Evolutionary conservation across 2,797 vertebrate genomes (phyloP), one percentile per base, ranked within the genome.

Genomic region (Neoniphon sammara): DNA sequence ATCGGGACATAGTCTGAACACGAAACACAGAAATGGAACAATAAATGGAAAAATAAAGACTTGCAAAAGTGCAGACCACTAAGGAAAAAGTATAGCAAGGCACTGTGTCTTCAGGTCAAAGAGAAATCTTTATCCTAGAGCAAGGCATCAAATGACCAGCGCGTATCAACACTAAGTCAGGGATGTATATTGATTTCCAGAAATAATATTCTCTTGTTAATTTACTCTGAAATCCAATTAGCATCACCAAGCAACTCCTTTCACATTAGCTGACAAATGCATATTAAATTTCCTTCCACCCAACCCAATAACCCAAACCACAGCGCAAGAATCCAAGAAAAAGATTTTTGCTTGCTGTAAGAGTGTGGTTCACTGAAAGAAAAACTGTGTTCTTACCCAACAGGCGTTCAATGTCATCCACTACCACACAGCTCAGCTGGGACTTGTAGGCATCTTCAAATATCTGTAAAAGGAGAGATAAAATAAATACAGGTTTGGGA

Each of bases 401-500:
- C 57, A 98, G 92, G 4, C 97, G 94, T 70, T 98, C 97, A 7
- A 98, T 98, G 89, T 98, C 97, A 0, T 98, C 97, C 80, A 98
- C 96, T 0, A 99, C 95, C 65, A 99, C 96, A 68, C 97, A 99
- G 91, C 97, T 99, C 87, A 99, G 95, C 83, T 99, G 97, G 66
- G 97, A 99, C 90, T 98, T 99, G 90, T 98, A 98, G 0, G 97
- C 97, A 60, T 99, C 97, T 73, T 98, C 97, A 84, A 99, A 99
- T 87, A 98, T 97, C 97, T 99, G 54, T 17, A 89, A 12, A 78
- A 9, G 62, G 23, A 68, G 64, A 14, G 36, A 3, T 55, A 10
- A 42, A 11, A 21, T 34, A 52, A n/a, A 64, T 15, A 64, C 18
- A 14, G 25, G 17, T 31, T 6, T 20, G 27, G 11, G 5, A 21